Percentiles rank a stretch among this genome's conserved stretches.
Conservation (phyloP, 1,140 invertebrate genomes). For the Druon quercuslanigerum region DNA sequence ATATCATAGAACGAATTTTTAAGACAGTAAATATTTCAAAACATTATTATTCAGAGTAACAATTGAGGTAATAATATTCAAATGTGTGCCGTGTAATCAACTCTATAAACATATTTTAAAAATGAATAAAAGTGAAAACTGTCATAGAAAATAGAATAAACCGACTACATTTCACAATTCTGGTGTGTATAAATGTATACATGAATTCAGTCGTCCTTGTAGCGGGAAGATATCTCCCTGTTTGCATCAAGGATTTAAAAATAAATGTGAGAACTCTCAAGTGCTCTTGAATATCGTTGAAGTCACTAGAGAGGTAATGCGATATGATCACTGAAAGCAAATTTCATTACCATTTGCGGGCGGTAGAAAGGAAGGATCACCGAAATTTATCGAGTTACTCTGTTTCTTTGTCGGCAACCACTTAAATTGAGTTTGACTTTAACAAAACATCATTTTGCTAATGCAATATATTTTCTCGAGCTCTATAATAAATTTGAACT, state of each 20-base stretch:
- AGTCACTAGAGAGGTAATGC: slow-evolving; percentile 2
- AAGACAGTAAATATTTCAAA: too few species aligned
- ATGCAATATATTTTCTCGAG: background rate
- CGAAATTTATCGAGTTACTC: slow-evolving; percentile 19
- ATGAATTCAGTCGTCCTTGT: background rate
- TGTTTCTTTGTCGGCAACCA: slow-evolving; percentile 5
- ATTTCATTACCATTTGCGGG: slow-evolving; percentile 2
- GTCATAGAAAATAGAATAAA: too few species aligned
- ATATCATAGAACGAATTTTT: too few species aligned
- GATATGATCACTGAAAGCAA: slow-evolving; percentile 20
- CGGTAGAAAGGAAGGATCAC: background rate
- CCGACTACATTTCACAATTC: too few species aligned
- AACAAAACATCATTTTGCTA: background rate
- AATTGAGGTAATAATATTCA: too few species aligned
- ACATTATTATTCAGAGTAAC: too few species aligned
- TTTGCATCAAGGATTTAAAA: slow-evolving; percentile 14
- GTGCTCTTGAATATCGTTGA: slow-evolving; percentile 1
- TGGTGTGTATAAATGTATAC: background rate
- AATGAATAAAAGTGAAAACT: too few species aligned
- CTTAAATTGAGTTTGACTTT: background rate
- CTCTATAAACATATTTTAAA: too few species aligned
- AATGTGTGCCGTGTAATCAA: too few species aligned
- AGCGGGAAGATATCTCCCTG: background rate
- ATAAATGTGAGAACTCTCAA: slow-evolving; percentile 9
- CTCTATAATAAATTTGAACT: background rate